Percentiles rank a stretch among this genome's conserved stretches.
phyloP scores from a whole-genome alignment of 2,797 vertebrate genomes.

The Hephaestus fuliginosus region DNA sequence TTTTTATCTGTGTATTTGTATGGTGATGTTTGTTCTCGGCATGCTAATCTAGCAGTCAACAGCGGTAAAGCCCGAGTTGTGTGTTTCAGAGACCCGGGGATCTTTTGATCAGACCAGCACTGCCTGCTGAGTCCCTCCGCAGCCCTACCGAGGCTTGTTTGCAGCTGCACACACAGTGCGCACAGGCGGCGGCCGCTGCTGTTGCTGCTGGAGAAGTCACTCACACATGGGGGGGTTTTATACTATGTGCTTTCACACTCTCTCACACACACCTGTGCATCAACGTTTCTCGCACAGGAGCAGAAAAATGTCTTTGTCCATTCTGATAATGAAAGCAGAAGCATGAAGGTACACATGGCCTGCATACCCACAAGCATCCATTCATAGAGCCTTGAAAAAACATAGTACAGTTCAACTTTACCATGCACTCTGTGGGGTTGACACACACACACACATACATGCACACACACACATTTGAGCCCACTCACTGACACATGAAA shows the following conservation, averaged over 20 bases:
- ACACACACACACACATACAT: conserved; percentile 38
- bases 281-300: conserved; percentile 32
- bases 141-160: conserved; percentile 63
- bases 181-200: conserved; percentile 19
- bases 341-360: conserved; percentile 37
- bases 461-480: conserved; percentile 50
- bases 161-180: conserved; percentile 59
- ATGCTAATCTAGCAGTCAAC: conserved; percentile 71
- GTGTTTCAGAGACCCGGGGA: conserved; percentile 67
- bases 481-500: conserved; percentile 83
- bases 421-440: conserved; percentile 34
- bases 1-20: conserved; percentile 66
- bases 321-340: conserved; percentile 54
- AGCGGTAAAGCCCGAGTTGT: conserved; percentile 59
- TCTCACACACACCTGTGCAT: conserved; percentile 52
- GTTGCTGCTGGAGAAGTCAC: conserved; percentile 29
- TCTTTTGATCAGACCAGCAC: conserved; percentile 77
- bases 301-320: conserved; percentile 50
- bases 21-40: conserved; percentile 68
- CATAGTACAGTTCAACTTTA: conserved; percentile 48
- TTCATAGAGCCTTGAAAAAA: conserved; percentile 47
- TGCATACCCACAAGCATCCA: conserved; percentile 34
- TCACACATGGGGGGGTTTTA: conserved; percentile 18
- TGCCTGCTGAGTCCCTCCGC: conserved; percentile 65
- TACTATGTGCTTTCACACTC: conserved; percentile 34